Evolutionary conservation across 2,797 vertebrate species (phyloP).

Genomic region (Tachyglossus aculeatus): DNA sequence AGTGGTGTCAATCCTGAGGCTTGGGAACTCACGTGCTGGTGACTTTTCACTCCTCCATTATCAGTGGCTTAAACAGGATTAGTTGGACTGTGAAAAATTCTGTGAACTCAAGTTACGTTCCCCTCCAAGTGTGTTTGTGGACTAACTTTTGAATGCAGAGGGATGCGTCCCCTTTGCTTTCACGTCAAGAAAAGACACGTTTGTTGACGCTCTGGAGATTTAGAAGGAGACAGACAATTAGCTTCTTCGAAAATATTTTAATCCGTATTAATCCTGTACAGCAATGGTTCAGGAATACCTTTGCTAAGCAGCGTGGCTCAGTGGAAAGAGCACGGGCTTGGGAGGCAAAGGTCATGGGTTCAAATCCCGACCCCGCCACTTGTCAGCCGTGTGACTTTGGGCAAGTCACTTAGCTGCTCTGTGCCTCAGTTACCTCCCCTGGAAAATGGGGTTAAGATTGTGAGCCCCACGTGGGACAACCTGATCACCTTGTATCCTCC

Average conservation of each 20-base stretch:
- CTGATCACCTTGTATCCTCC: too few relatives aligned
- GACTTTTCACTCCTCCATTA: conserved; percentile 29
- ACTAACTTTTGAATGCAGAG: conserved; percentile 14
- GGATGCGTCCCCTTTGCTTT: conserved; percentile 3
- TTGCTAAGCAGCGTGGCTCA: neutral
- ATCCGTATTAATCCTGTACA: conserved; percentile 7
- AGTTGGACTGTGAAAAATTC: conserved; percentile 26
- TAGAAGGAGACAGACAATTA: conserved; percentile 1
- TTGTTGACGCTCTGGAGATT: neutral
- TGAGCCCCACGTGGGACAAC: too few relatives aligned
- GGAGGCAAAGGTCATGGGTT: neutral
- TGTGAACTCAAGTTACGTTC: conserved; percentile 12
- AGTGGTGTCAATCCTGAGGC: conserved; percentile 27
- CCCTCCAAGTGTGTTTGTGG: conserved; percentile 7
- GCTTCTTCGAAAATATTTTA: conserved; percentile 25
- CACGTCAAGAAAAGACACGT: neutral
- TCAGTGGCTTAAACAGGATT: conserved; percentile 37
- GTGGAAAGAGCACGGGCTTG: neutral
- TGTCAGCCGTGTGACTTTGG: neutral
- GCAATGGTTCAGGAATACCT: conserved; percentile 10
- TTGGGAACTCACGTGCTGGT: conserved; percentile 17
- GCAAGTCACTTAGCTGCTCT: too few relatives aligned
- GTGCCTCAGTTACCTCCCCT: too few relatives aligned
- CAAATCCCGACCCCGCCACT: neutral
- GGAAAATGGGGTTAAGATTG: too few relatives aligned